Evolutionary conservation across 2,888 invertebrate species (phyloP).

Genomic region (Cylindroiulus punctatus): DNA sequence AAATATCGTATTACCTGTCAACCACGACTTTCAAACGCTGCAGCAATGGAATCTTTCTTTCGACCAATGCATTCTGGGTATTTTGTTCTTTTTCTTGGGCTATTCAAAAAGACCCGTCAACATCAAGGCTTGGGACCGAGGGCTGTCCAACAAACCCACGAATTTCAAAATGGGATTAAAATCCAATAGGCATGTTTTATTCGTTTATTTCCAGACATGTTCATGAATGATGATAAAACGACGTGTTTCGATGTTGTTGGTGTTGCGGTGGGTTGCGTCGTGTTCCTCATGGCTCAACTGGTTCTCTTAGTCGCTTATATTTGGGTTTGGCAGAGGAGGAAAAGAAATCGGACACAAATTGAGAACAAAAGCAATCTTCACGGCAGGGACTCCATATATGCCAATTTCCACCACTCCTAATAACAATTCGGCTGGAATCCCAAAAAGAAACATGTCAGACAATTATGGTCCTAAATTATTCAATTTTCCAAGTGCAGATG

Average conservation of each 20-base stretch:
- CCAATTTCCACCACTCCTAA: constrained; percentile 48
- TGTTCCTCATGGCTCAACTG: constrained; percentile 87
- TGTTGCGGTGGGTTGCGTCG: constrained; percentile 83
- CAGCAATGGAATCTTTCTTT: background rate
- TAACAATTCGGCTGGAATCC: background rate
- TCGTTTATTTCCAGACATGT: constrained; percentile 60
- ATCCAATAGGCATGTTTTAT: background rate
- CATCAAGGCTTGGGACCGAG: background rate
- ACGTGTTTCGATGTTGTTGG: constrained; percentile 80
- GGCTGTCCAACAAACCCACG: background rate
- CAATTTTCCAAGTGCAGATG: background rate
- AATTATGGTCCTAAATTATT: constrained; percentile 26
- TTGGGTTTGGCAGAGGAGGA: constrained; percentile 81
- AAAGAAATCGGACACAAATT: constrained; percentile 54
- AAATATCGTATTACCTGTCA: background rate
- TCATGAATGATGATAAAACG: constrained; percentile 62
- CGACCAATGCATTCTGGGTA: background rate
- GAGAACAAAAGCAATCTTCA: constrained; percentile 9
- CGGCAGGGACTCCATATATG: constrained; percentile 39
- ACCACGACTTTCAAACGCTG: background rate
- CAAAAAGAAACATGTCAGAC: background rate
- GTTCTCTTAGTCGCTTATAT: constrained; percentile 89
- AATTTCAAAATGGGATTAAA: background rate
- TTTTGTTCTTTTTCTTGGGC: background rate
- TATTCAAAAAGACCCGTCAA: background rate